Percentiles rank a stretch among this genome's conserved stretches.
phyloP scores from a whole-genome alignment of 2,888 invertebrate species.

The Loripinus fragilis region DNA sequence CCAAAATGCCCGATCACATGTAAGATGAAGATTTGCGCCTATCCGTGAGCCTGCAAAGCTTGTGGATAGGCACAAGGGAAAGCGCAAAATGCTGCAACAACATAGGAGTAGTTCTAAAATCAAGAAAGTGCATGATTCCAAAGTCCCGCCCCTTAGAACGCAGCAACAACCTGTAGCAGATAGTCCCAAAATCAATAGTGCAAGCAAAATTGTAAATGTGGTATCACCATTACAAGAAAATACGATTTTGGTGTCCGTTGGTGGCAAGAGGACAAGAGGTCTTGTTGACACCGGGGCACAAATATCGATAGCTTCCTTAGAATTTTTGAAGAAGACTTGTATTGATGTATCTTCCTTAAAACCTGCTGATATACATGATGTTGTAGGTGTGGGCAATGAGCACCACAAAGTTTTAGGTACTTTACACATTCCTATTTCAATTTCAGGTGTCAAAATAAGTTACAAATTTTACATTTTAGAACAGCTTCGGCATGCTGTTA shows the following conservation, averaged over 20 bases:
- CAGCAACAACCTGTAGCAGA: neutral
- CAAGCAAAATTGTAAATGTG: neutral
- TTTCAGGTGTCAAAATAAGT: neutral
- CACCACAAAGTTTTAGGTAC: neutral
- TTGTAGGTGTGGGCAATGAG: neutral
- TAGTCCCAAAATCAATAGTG: neutral
- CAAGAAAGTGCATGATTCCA: too few species aligned
- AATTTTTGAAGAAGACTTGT: neutral
- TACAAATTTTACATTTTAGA: neutral
- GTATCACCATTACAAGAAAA: neutral
- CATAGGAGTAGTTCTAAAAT: neutral
- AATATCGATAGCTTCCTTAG: neutral
- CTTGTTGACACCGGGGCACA: neutral
- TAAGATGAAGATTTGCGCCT: neutral
- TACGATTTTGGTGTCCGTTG: neutral
- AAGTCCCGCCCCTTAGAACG: too few species aligned
- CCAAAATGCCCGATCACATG: too few species aligned
- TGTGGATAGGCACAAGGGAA: neutral
- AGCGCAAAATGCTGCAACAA: neutral
- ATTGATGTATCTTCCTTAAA: neutral
- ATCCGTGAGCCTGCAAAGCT: neutral
- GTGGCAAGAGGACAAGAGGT: neutral
- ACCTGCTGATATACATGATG: neutral
- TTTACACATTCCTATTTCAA: neutral
- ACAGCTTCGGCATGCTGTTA: neutral